Conservation (phyloP, 2,888 invertebrate genomes). For the Ditula angustiorana region DNA sequence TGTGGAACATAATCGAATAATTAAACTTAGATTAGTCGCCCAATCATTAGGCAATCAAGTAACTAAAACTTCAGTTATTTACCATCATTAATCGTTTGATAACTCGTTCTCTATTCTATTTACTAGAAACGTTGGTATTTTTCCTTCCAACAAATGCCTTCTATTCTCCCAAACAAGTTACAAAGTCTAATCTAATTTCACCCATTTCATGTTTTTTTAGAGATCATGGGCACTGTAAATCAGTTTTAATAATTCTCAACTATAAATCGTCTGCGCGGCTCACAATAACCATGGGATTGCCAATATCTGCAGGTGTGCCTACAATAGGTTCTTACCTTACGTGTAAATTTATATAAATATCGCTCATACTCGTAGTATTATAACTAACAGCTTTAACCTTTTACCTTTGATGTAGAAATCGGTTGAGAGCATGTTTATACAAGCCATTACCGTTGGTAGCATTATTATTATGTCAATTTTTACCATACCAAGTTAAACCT, state of each 20-base stretch:
- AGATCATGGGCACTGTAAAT: neutral
- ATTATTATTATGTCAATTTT: slow-evolving; percentile 2
- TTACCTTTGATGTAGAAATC: neutral
- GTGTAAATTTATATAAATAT: neutral
- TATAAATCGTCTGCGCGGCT: neutral
- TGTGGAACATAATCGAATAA: too few relatives aligned
- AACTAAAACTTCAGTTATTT: too few relatives aligned
- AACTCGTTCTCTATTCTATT: too few relatives aligned
- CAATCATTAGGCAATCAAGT: too few relatives aligned
- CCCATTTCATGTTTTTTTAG: too few relatives aligned
- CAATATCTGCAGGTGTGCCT: neutral
- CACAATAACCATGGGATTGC: neutral
- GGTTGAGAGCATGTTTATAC: neutral
- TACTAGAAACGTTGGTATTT: too few relatives aligned
- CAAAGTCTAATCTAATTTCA: too few relatives aligned
- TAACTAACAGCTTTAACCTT: neutral
- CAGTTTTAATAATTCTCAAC: neutral
- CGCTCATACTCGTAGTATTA: neutral
- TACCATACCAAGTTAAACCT: neutral
- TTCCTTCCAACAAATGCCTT: too few relatives aligned
- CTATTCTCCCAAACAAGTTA: too few relatives aligned
- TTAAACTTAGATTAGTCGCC: too few relatives aligned
- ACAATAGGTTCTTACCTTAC: neutral
- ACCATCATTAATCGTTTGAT: too few relatives aligned
- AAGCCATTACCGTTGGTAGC: neutral